A percentile compares a stretch with the other conserved stretches of the same genome.
Evolutionary conservation across 35 echinoderm and acorn worm genomes (phyloP).

Genomic region (Strongylocentrotus purpuratus): DNA sequence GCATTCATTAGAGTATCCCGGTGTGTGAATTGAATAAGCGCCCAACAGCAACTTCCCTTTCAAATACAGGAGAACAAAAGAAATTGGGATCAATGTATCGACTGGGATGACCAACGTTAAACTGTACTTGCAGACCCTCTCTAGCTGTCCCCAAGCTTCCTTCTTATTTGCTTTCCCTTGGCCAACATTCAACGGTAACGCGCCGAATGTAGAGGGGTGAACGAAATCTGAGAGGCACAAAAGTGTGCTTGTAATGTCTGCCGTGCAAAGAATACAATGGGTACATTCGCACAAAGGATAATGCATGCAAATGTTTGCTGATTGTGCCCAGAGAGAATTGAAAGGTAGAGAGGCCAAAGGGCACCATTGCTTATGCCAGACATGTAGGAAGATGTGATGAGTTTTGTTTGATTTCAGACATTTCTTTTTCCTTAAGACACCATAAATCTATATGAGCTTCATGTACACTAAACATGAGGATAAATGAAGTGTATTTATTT

Average conservation of each 20-base stretch:
- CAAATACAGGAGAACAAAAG: neutral
- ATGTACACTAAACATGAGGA: neutral
- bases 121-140: neutral
- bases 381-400: neutral
- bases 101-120: neutral
- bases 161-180: neutral
- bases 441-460: neutral
- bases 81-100: neutral
- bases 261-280: neutral
- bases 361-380: neutral
- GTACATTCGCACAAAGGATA: conserved; percentile 9
- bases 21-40: neutral
- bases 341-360: neutral
- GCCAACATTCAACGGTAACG: neutral
- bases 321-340: neutral
- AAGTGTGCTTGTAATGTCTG: conserved; percentile 10
- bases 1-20: neutral
- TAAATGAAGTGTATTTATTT: neutral
- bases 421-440: neutral
- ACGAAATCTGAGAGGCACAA: neutral
- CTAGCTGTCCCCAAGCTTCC: neutral
- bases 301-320: conserved; percentile 11
- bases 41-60: neutral
- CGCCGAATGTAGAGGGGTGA: neutral
- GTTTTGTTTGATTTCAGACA: neutral